A percentile compares a stretch with the other conserved stretches of the same genome.
Conservation (phyloP, 2,888 invertebrate species). For the Abrostola triplasia region DNA sequence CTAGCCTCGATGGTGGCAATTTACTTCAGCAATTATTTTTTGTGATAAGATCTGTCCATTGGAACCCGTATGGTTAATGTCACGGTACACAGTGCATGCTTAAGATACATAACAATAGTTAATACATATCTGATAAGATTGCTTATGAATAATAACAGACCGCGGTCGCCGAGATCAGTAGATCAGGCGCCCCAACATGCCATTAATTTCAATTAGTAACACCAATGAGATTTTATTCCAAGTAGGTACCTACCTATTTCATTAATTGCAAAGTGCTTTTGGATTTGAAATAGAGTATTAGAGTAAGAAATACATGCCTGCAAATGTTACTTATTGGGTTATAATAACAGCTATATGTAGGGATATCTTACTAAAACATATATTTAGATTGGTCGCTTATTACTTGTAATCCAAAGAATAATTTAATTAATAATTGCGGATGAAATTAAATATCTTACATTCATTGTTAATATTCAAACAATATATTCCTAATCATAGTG, state of each 20-base stretch:
- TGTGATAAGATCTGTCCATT: no score
- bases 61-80: slow-evolving; percentile 19
- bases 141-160: slow-evolving; percentile 56
- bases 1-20: no score
- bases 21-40: no score
- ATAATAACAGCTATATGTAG: neutral
- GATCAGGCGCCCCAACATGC: slow-evolving; percentile 82
- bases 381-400: no score
- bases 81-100: slow-evolving; percentile 33
- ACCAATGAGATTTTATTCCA: slow-evolving; percentile 86
- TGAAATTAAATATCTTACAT: no score
- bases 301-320: neutral
- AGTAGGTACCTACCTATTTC: slow-evolving; percentile 73
- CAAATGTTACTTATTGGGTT: slow-evolving; percentile 1
- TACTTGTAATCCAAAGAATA: no score
- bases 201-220: slow-evolving; percentile 87
- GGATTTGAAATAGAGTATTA: slow-evolving; percentile 30
- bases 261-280: slow-evolving; percentile 65
- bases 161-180: slow-evolving; percentile 74
- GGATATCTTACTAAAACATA: no score
- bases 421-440: no score
- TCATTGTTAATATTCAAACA: neutral
- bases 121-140: slow-evolving; percentile 42
- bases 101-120: slow-evolving; percentile 48
- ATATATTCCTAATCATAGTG: slow-evolving; percentile 70